Evolutionary conservation across 2,888 invertebrate species (phyloP).

Genomic region (Chouioia cunea): DNA sequence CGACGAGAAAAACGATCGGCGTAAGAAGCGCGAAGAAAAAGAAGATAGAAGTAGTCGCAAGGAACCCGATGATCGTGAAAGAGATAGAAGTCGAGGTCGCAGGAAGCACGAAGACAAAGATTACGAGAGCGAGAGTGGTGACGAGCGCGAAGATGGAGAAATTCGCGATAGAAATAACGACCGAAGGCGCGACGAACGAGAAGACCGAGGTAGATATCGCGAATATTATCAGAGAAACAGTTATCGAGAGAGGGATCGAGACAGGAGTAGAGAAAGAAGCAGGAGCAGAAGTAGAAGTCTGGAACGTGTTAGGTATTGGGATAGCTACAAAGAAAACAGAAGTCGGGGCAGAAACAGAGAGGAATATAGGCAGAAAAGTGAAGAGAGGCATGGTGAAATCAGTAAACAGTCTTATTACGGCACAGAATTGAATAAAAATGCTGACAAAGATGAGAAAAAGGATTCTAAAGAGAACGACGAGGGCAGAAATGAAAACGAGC

Average conservation of each 20-base stretch:
- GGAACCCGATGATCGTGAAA: background rate
- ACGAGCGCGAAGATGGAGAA: background rate
- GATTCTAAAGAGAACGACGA: slow-evolving; percentile 31
- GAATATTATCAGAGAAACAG: background rate
- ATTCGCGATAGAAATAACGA: background rate
- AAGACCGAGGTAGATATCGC: slow-evolving; percentile 12
- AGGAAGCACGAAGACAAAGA: background rate
- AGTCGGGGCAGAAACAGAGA: slow-evolving; percentile 1
- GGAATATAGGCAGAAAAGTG: slow-evolving; percentile 47
- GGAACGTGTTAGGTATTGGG: slow-evolving; percentile 9
- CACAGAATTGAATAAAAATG: slow-evolving; percentile 45
- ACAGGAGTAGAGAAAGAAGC: background rate
- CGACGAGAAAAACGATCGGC: no score
- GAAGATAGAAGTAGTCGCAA: slow-evolving; percentile 5
- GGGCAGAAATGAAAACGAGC: slow-evolving; percentile 11
- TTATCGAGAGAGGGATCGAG: background rate
- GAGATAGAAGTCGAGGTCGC: slow-evolving; percentile 1
- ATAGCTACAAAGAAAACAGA: slow-evolving; percentile 6
- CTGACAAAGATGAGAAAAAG: slow-evolving; percentile 30
- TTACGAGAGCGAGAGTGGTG: background rate
- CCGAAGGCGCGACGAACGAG: slow-evolving; percentile 2
- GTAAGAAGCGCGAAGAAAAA: slow-evolving; percentile 2
- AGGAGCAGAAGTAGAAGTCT: slow-evolving; percentile 15
- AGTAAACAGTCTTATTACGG: slow-evolving; percentile 51
- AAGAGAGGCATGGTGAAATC: slow-evolving; percentile 40